These are phyloP conservation scores for Rhopalosiphum nymphaeae DNA, from an alignment of 2,888 invertebrate genomes.

Conservation along the genomic window DNA sequence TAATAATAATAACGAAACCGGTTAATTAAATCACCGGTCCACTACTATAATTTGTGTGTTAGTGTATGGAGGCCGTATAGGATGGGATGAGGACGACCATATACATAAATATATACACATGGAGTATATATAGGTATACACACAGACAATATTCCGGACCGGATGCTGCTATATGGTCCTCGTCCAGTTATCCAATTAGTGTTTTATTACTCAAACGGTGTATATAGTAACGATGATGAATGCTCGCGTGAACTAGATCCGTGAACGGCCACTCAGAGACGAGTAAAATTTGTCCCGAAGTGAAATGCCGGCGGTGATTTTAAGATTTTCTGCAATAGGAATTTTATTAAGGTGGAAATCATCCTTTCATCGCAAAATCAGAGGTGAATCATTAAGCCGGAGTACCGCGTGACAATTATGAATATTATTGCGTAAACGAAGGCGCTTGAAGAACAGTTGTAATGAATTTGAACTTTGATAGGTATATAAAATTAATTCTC, in stretches of 20 bases:
- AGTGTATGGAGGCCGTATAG: background rate
- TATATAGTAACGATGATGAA: background rate
- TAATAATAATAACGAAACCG: constrained; percentile 35
- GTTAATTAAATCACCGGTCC: constrained; percentile 50
- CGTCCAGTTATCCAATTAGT: constrained; percentile 61
- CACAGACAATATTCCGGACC: constrained; percentile 42
- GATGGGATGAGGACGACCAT: background rate
- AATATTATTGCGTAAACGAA: background rate
- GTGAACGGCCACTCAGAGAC: background rate
- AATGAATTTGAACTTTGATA: background rate
- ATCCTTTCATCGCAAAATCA: background rate
- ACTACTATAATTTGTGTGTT: background rate
- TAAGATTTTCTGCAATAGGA: background rate
- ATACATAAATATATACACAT: background rate
- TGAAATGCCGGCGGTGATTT: background rate
- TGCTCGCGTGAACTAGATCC: background rate
- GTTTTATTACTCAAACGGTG: constrained; percentile 26
- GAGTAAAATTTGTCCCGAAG: background rate
- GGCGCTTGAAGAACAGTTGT: background rate
- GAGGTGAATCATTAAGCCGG: background rate
- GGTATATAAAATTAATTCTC: background rate
- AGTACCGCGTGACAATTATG: background rate
- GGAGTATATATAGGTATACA: background rate
- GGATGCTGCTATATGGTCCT: constrained; percentile 43
- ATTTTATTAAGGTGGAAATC: background rate